Percentiles rank a stretch among this genome's conserved stretches.
Conservation (phyloP, 2,113 vertebrate genomes). For the Lepisosteus osseus region DNA sequence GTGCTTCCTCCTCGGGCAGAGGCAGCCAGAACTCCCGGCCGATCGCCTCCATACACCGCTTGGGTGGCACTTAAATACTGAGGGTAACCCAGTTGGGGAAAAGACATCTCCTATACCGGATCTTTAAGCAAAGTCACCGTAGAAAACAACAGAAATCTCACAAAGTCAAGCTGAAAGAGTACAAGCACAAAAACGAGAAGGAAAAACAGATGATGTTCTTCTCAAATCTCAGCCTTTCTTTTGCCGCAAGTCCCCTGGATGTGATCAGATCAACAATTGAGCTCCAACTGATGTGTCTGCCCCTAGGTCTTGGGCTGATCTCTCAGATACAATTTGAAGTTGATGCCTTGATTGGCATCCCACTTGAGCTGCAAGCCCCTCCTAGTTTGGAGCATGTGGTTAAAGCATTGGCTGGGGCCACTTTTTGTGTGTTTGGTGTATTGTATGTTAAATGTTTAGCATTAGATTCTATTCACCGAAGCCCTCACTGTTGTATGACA, state of each 20-base stretch:
- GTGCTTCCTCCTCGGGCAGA: constrained; percentile 79
- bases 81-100: constrained; percentile 92
- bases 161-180: constrained; percentile 26
- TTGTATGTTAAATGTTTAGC: constrained; percentile 85
- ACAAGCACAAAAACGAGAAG: constrained; percentile 43
- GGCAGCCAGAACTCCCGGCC: constrained; percentile 77
- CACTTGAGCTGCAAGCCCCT: constrained; percentile 84
- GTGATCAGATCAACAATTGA: constrained; percentile 94
- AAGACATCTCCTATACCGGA: constrained; percentile 81
- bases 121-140: constrained; percentile 45
- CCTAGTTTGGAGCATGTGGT: constrained; percentile 76
- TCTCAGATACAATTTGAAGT: constrained; percentile 97
- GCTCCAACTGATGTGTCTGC: constrained; percentile 95
- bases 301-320: constrained; percentile 93
- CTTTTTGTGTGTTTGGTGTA: constrained; percentile 69
- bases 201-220: constrained; percentile 62
- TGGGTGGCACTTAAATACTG: constrained; percentile 90
- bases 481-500: constrained; percentile 87
- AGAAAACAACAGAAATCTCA: constrained; percentile 39
- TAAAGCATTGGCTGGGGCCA: constrained; percentile 69
- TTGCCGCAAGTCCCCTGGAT: constrained; percentile 84
- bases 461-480: constrained; percentile 80
- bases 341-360: constrained; percentile 97
- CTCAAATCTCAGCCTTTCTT: constrained; percentile 63
- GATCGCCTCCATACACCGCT: constrained; percentile 84